Conservation (phyloP, 2,797 vertebrate genomes). For the Melopsittacus undulatus region DNA sequence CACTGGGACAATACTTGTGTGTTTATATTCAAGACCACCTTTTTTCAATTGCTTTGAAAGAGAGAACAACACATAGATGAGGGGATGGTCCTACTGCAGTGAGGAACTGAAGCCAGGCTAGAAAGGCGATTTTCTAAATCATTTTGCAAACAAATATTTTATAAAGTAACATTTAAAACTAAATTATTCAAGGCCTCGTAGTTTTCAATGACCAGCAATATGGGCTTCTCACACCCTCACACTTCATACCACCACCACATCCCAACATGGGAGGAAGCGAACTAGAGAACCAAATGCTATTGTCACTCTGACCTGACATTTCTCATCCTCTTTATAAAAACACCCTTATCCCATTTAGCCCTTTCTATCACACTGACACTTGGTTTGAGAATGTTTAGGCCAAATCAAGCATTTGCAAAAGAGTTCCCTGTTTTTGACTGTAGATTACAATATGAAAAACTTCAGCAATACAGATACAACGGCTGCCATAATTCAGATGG, state of each 20-base stretch:
- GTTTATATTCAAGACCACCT: neutral
- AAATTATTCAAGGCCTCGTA: neutral
- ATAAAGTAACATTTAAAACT: neutral
- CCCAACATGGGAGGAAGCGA: neutral
- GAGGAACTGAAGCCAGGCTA: neutral
- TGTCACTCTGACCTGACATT: neutral
- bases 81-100: neutral
- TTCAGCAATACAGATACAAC: neutral
- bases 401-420: neutral
- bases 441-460: neutral
- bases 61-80: neutral
- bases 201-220: neutral
- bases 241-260: neutral
- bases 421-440: neutral
- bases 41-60: neutral
- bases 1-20: neutral
- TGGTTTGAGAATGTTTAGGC: neutral
- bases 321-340: neutral
- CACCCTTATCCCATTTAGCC: neutral
- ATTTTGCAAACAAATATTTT: neutral
- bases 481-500: neutral
- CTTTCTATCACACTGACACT: neutral
- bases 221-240: neutral
- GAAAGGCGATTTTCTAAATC: neutral
- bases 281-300: neutral